Evolutionary conservation across 2,113 vertebrate species (phyloP).

Genomic region (Paralichthys olivaceus): DNA sequence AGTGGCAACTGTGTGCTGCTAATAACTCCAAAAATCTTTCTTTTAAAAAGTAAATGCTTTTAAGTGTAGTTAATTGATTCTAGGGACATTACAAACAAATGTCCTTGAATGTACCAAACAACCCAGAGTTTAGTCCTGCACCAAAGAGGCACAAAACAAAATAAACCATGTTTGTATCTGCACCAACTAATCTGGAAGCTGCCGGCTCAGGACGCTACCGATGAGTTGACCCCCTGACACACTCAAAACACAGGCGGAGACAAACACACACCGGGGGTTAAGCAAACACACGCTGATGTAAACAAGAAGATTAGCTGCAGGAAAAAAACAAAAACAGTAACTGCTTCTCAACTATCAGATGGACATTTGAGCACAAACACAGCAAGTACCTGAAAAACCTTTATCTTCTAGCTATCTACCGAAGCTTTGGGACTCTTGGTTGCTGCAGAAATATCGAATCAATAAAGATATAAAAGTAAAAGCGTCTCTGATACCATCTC

Average conservation of each 20-base stretch:
- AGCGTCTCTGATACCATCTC: not conserved
- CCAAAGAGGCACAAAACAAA: not conserved
- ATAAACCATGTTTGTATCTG: slow-evolving; percentile 33
- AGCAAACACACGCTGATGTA: slow-evolving; percentile 52
- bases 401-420: not conserved
- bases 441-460: not conserved
- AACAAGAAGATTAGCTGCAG: slow-evolving; percentile 48
- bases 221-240: slow-evolving; percentile 29
- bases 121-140: not conserved
- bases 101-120: slow-evolving; percentile 7
- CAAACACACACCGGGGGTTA: slow-evolving; percentile 32
- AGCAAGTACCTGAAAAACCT: slow-evolving; percentile 10
- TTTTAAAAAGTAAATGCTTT: not conserved
- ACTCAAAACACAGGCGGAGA: slow-evolving; percentile 14
- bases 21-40: not conserved
- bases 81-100: slow-evolving; percentile 16
- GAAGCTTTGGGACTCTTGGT: not conserved
- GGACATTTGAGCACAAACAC: slow-evolving; percentile 12
- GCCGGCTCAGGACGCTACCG: slow-evolving; percentile 23
- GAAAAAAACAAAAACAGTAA: not conserved
- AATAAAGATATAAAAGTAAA: slow-evolving; percentile 1
- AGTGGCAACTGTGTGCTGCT: not conserved
- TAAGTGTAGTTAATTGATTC: not conserved
- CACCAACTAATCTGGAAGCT: slow-evolving; percentile 20
- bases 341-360: slow-evolving; percentile 25